Base-by-base conservation (phyloP, 2,113 vertebrate species). In the Hypocryptadius cinnamomeus region DNA sequence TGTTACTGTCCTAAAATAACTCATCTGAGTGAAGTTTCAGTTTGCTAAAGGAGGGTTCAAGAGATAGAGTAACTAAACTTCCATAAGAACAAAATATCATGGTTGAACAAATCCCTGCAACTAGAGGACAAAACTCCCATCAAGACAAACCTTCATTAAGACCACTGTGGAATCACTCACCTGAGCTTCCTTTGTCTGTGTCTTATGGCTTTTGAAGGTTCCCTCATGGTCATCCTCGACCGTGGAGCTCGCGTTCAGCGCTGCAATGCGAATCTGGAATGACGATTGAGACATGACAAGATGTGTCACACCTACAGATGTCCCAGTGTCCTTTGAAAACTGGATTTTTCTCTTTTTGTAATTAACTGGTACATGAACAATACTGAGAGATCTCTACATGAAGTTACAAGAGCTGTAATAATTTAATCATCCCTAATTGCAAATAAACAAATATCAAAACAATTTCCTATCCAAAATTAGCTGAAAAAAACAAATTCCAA, bases 181-280 rank as follows among this genome's bases (percentile, higher is more conserved):
- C 97, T 99, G 99, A 47, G 99, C 99, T 92, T 99, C 99, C 96
- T 99, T 99, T 11, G 99, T 99, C 96, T 98, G 99, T 63, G 98
- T 98, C 93, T 99, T 99, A 54, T 97, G 98, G 73, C 97, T 99
- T 96, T 98, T 98, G 94, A 98, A 97, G 42, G 97, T 98, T 42
- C 98, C 99, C 87, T 99, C 98, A 6, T 98, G 98, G 88, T 99
- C 99, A 90, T 99, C 99, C 64, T 98, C 98, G 57, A 98, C 89
- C 1, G 98, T 96, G 11, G 98, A 98, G 44, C 98, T 98, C 4
- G 99, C 99, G 24, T 99, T 99, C 71, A 99, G 96, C 7, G 99
- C 99, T 53, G 99, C 99, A 3, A 99, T 99, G 73, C 99, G 98
- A 87, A 99, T 99, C 99, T 99, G 94, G 45, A 86, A 63, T 0